phyloP scores from a whole-genome alignment of 2,888 invertebrate species.

The Slavum lentiscoides region DNA sequence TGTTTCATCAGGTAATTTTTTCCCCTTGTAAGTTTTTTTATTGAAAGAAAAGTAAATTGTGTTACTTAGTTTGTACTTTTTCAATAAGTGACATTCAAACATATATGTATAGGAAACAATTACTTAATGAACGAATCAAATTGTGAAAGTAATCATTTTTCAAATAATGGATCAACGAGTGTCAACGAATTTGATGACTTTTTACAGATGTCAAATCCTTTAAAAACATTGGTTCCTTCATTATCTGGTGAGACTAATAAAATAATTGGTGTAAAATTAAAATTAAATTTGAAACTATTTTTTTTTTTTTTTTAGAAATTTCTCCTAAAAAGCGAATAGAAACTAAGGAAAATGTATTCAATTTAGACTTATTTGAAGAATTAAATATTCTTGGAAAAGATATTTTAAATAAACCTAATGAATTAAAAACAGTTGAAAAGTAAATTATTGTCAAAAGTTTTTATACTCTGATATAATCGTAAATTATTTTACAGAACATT shows the following conservation, averaged over 20 bases:
- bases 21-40: neutral
- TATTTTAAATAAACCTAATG: slow-evolving; percentile 28
- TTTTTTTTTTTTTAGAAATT: slow-evolving; percentile 6
- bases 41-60: neutral
- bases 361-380: slow-evolving; percentile 42
- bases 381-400: slow-evolving; percentile 45
- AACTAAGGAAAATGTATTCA: neutral
- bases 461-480: neutral
- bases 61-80: too few relatives aligned
- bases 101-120: slow-evolving; percentile 13
- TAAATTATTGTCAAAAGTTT: slow-evolving; percentile 2
- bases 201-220: slow-evolving; percentile 34
- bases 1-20: slow-evolving; percentile 20
- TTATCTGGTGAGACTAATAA: slow-evolving; percentile 1
- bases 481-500: slow-evolving; percentile 3
- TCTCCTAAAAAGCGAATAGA: neutral
- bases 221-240: slow-evolving; percentile 18
- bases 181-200: slow-evolving; percentile 22
- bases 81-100: neutral
- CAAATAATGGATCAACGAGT: slow-evolving; percentile 11
- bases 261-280: neutral
- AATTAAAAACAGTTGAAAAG: slow-evolving; percentile 26
- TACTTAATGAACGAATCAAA: slow-evolving; percentile 27
- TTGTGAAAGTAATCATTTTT: slow-evolving; percentile 15
- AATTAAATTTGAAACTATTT: neutral